Percentiles rank a stretch among this genome's conserved stretches.
Conservation (phyloP, 2,888 invertebrate species). For the Cephus sareptanus region DNA sequence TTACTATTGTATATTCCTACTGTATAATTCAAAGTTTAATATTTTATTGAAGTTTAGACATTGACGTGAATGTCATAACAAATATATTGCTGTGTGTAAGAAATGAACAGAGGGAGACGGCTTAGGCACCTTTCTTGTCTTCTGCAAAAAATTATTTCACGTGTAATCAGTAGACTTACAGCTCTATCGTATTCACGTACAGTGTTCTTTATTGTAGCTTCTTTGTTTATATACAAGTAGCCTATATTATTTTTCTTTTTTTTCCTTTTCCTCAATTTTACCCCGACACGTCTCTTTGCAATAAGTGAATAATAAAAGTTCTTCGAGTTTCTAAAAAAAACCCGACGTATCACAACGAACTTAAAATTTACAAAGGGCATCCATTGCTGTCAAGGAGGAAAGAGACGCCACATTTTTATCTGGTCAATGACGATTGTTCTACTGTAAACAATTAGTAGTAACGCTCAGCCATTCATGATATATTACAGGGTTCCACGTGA, state of each 20-base stretch:
- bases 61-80: slow-evolving; percentile 1
- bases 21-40: slow-evolving; percentile 35
- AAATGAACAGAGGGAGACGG: not conserved
- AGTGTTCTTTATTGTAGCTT: slow-evolving; percentile 25
- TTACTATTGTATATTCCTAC: slow-evolving; percentile 36
- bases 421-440: not conserved
- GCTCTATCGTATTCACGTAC: not conserved
- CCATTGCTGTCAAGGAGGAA: not conserved
- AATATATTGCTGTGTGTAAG: not conserved
- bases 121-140: slow-evolving; percentile 1
- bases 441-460: not conserved
- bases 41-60: slow-evolving; percentile 29
- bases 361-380: slow-evolving; percentile 1
- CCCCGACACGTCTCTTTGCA: slow-evolving; percentile 5
- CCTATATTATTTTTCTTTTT: slow-evolving; percentile 68
- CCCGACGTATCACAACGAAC: not conserved
- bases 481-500: not conserved
- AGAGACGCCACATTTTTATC: not conserved
- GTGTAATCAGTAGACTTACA: not conserved
- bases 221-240: slow-evolving; percentile 42
- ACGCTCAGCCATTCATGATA: not conserved
- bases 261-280: not conserved
- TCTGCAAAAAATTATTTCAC: not conserved
- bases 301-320: slow-evolving; percentile 9
- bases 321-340: not conserved